These are phyloP conservation scores for Synaphobranchus kaupii DNA, from an alignment of 2,797 vertebrate species.

Conservation along the genomic window DNA sequence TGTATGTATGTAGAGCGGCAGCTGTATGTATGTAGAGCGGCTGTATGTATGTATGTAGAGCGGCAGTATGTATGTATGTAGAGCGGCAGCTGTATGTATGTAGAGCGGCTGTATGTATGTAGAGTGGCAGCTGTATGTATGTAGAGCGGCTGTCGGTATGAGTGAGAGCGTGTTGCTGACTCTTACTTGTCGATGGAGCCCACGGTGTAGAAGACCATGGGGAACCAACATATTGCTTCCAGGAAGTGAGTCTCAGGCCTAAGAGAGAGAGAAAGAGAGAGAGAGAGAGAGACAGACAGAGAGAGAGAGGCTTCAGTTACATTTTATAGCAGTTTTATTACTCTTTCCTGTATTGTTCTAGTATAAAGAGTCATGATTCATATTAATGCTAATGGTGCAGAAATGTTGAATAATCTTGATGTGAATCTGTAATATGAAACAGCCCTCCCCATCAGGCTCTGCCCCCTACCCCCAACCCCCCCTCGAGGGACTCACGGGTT, in stretches of 20 bases:
- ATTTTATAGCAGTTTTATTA: background rate
- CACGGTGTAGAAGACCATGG: slow-evolving; percentile 84
- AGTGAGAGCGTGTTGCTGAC: background rate
- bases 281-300: background rate
- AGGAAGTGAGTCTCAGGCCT: slow-evolving; percentile 83
- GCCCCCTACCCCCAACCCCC: background rate
- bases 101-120: background rate
- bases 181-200: slow-evolving; percentile 85
- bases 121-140: too few relatives aligned
- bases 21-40: background rate
- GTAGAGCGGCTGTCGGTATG: background rate
- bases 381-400: background rate
- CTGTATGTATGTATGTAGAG: background rate
- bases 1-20: too few relatives aligned
- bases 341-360: background rate
- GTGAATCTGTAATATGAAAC: background rate
- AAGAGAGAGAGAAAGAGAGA: slow-evolving; percentile 5
- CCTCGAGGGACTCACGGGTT: slow-evolving; percentile 68
- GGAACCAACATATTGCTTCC: slow-evolving; percentile 85
- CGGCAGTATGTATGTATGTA: background rate
- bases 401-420: background rate
- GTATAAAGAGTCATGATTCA: background rate
- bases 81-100: background rate
- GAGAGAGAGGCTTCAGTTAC: background rate
- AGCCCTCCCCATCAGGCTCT: background rate